phyloP scores from a whole-genome alignment of 2,113 vertebrate species.

The Pao palembangensis region DNA sequence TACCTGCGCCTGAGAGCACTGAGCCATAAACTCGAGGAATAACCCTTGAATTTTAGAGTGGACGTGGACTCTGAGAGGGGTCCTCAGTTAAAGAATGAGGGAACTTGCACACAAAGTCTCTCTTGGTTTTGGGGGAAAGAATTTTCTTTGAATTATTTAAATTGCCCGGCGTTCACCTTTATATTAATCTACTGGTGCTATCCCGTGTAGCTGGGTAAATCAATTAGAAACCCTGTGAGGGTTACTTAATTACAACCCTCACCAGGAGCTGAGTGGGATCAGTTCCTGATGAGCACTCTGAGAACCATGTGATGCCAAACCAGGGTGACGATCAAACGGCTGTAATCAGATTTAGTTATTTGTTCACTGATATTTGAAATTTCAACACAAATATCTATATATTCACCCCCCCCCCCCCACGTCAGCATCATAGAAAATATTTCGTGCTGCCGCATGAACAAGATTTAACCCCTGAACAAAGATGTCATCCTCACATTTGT shows the following conservation, averaged over 20 bases:
- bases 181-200: constrained; percentile 41
- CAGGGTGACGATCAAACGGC: constrained; percentile 8
- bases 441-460: too few relatives aligned
- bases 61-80: constrained; percentile 1
- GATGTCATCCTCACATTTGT: too few relatives aligned
- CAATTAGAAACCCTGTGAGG: constrained; percentile 42
- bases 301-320: constrained; percentile 32
- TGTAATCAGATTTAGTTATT: constrained; percentile 11
- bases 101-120: constrained; percentile 14
- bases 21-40: constrained; percentile 2
- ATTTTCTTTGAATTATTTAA: constrained; percentile 44
- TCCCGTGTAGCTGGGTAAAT: constrained; percentile 20
- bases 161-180: constrained; percentile 20
- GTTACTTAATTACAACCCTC: constrained; percentile 53
- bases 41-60: constrained; percentile 11
- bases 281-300: constrained; percentile 56
- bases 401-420: too few relatives aligned
- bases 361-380: too few relatives aligned
- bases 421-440: too few relatives aligned
- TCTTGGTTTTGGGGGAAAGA: constrained; percentile 19
- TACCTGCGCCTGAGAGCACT: constrained; percentile 24
- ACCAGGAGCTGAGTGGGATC: constrained; percentile 48
- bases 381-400: too few relatives aligned
- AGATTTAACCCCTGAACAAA: too few relatives aligned
- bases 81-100: constrained; percentile 20